Conservation (phyloP, 2,797 vertebrate genomes). For the Molossus alvarezi region DNA sequence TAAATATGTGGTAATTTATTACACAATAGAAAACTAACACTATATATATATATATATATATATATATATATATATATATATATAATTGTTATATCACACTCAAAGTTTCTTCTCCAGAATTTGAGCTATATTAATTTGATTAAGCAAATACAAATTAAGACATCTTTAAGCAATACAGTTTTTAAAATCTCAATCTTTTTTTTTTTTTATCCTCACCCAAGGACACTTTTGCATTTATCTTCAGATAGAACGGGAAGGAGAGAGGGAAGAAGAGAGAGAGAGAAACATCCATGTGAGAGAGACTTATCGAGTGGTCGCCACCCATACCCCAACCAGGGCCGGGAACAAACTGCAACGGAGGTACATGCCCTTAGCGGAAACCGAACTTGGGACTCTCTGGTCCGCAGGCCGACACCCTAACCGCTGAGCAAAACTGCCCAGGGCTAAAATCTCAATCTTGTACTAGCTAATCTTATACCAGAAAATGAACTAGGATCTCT, state of each 20-base stretch:
- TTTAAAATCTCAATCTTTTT: slow-evolving; percentile 19
- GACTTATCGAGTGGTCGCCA: too few relatives aligned
- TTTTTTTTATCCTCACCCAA: too few relatives aligned
- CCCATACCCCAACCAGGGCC: too few relatives aligned
- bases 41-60: neutral
- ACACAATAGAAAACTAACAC: neutral
- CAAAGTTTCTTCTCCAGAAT: slow-evolving; percentile 45
- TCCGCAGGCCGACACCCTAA: too few relatives aligned
- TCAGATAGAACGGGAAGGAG: too few relatives aligned
- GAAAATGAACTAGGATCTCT: slow-evolving; percentile 16
- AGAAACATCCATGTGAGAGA: too few relatives aligned
- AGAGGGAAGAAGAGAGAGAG: too few relatives aligned
- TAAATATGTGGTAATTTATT: slow-evolving; percentile 37
- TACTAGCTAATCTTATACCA: slow-evolving; percentile 20
- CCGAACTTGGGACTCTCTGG: too few relatives aligned
- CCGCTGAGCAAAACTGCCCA: neutral
- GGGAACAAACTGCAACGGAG: too few relatives aligned
- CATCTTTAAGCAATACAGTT: slow-evolving; percentile 43
- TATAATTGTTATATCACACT: neutral
- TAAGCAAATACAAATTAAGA: slow-evolving; percentile 30
- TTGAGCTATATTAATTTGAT: slow-evolving; percentile 14
- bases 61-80: neutral
- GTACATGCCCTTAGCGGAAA: too few relatives aligned
- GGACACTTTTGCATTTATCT: too few relatives aligned
- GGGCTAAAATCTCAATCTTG: neutral